Percentiles rank a stretch among this genome's conserved stretches.
phyloP scores from a whole-genome alignment of 2,113 vertebrate genomes.

The Gallinago undulata region DNA sequence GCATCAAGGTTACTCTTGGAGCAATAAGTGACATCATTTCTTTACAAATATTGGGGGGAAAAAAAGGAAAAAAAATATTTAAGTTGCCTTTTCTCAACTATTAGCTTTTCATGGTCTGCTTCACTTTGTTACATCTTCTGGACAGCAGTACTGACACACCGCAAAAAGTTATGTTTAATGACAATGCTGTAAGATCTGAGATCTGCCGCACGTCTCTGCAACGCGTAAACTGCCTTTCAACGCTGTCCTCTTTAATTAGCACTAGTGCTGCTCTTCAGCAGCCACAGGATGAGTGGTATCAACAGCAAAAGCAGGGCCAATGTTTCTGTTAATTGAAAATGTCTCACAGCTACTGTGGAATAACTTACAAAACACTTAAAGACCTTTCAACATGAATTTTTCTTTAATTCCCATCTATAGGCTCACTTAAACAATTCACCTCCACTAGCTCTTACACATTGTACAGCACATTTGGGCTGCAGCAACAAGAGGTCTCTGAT shows the following conservation, averaged over 20 bases:
- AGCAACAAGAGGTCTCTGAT: not conserved
- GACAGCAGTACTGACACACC: not conserved
- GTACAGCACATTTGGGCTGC: not conserved
- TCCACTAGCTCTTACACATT: accelerated
- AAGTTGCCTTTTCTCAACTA: not conserved
- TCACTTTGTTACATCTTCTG: not conserved
- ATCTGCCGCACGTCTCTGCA: accelerated
- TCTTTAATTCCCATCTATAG: not conserved
- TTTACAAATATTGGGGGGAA: not conserved
- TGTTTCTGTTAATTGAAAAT: not conserved
- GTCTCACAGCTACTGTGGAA: not conserved
- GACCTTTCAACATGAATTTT: not conserved
- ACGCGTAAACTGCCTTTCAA: not conserved
- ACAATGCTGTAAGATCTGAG: not conserved
- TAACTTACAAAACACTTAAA: not conserved
- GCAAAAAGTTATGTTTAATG: not conserved
- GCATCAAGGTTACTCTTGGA: not conserved
- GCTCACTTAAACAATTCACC: not conserved
- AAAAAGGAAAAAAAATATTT: not conserved
- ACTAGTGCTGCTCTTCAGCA: not conserved
- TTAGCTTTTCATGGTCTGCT: not conserved
- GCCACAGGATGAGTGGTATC: not conserved
- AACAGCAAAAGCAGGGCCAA: not conserved
- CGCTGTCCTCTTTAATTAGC: not conserved
- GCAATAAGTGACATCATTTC: not conserved